These are phyloP conservation scores for Entomyzon cyanotis DNA, from an alignment of 2,113 vertebrate genomes.

Conservation along the genomic window DNA sequence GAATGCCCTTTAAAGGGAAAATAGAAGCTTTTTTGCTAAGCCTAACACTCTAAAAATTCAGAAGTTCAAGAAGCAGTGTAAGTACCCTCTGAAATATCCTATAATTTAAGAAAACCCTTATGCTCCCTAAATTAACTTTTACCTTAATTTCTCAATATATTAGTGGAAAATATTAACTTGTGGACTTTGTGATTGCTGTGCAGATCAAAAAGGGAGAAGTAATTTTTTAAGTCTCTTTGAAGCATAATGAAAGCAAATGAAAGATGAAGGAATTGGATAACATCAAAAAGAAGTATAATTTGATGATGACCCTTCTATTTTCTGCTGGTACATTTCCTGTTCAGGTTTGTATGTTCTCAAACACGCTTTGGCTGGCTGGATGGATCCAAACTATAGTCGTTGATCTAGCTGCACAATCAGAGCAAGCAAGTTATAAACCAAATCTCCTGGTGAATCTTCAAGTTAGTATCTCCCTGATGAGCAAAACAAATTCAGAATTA, in stretches of 20 bases:
- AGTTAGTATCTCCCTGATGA: neutral
- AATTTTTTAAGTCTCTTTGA: constrained; percentile 29
- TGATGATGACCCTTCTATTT: neutral
- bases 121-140: neutral
- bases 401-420: neutral
- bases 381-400: neutral
- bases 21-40: neutral
- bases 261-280: constrained; percentile 5
- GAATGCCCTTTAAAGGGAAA: neutral
- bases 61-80: neutral
- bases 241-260: constrained; percentile 43
- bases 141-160: neutral
- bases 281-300: constrained; percentile 14
- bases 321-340: neutral
- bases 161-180: neutral
- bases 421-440: neutral
- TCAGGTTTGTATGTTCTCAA: neutral
- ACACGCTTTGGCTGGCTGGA: neutral
- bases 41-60: neutral
- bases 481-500: neutral
- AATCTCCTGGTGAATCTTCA: neutral
- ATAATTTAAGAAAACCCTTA: constrained; percentile 20
- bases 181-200: neutral
- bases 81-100: neutral
- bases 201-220: constrained; percentile 25